Evolutionary conservation across 2,113 vertebrate species (phyloP).

Genomic region (Otus sunia): DNA sequence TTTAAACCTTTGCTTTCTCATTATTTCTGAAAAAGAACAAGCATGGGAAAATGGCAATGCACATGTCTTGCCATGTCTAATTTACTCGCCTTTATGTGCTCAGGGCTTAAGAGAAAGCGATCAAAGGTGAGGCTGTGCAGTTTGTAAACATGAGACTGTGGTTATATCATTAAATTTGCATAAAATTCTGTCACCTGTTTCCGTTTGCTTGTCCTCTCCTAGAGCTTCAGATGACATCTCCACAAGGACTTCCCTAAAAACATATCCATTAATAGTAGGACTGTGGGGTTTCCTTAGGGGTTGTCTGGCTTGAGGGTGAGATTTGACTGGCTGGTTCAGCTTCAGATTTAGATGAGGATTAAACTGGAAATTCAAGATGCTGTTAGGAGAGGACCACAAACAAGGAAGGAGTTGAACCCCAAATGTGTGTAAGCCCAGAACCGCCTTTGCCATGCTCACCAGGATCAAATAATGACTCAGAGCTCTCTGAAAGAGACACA

Average conservation of each 20-base stretch:
- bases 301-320: neutral
- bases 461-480: constrained; percentile 48
- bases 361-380: constrained; percentile 45
- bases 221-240: neutral
- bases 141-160: neutral
- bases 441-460: neutral
- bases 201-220: neutral
- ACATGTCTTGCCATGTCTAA: neutral
- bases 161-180: neutral
- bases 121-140: neutral
- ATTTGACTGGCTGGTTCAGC: neutral
- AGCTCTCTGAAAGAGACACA: neutral
- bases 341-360: neutral
- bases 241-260: neutral
- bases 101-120: neutral
- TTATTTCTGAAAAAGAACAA: neutral
- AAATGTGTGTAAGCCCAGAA: neutral
- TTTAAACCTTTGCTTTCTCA: neutral
- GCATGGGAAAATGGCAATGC: neutral
- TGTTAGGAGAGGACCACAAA: neutral
- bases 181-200: neutral
- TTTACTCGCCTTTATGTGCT: neutral
- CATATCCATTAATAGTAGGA: neutral
- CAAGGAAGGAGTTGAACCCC: neutral
- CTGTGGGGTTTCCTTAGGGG: neutral